Evolutionary conservation across 2,888 invertebrate species (phyloP).

Genomic region (Bellardia pandia): DNA sequence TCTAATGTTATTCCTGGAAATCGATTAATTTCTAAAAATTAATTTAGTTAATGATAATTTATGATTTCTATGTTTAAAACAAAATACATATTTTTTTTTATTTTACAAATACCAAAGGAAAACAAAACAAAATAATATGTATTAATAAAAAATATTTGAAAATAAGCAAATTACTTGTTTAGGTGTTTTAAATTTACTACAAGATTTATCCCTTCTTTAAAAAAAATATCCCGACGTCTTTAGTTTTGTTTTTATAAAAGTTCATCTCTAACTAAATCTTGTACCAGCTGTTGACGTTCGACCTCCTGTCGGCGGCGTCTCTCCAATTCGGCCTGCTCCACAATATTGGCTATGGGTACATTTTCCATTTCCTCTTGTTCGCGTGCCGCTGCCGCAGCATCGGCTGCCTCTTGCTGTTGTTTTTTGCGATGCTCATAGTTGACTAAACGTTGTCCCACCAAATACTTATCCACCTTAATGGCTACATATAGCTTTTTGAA

Average conservation of each 20-base stretch:
- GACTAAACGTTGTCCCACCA: slow-evolving; percentile 97
- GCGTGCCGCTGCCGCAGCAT: slow-evolving; percentile 76
- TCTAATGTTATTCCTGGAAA: too few species aligned
- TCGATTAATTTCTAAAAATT: too few species aligned
- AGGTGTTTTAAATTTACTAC: slow-evolving; percentile 18
- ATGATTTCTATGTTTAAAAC: neutral
- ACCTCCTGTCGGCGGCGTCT: slow-evolving; percentile 65
- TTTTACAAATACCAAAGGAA: slow-evolving; percentile 24
- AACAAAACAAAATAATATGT: slow-evolving; percentile 12
- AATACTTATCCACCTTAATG: slow-evolving; percentile 99
- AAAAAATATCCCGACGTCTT: slow-evolving; percentile 9
- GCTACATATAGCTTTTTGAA: slow-evolving; percentile 97
- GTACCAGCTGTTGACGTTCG: slow-evolving; percentile 64
- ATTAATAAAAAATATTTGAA: slow-evolving; percentile 13
- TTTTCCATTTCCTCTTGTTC: slow-evolving; percentile 70
- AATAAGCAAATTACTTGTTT: slow-evolving; percentile 24
- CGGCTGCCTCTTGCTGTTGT: slow-evolving; percentile 84
- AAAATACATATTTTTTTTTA: neutral
- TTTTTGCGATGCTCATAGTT: slow-evolving; percentile 96
- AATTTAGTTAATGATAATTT: too few species aligned
- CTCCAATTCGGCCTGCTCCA: slow-evolving; percentile 68
- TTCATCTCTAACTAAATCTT: slow-evolving; percentile 72
- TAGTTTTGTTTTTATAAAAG: slow-evolving; percentile 53
- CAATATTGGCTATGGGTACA: slow-evolving; percentile 70
- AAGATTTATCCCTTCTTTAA: slow-evolving; percentile 6